These are phyloP conservation scores for Echinops telfairi DNA, from an alignment of 2,113 vertebrate species.

Conservation along the genomic window DNA sequence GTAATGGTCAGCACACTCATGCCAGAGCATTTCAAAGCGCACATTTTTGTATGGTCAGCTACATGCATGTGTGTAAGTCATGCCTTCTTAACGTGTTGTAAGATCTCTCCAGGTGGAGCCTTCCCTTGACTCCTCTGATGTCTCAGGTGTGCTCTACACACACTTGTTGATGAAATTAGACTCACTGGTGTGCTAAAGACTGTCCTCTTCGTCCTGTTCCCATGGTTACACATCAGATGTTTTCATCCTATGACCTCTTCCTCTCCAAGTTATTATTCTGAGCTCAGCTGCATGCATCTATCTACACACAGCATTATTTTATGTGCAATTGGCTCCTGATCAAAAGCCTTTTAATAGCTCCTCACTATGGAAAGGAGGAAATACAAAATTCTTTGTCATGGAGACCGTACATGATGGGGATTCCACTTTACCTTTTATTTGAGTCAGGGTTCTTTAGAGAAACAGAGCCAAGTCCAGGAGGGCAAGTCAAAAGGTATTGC, in stretches of 20 bases:
- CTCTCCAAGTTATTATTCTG: not conserved
- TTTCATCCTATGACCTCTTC: not conserved
- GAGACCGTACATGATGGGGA: not conserved
- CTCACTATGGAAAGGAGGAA: not conserved
- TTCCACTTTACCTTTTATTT: not conserved
- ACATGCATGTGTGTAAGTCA: no score
- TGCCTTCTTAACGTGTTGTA: not conserved
- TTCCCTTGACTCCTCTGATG: not conserved
- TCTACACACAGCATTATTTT: no score
- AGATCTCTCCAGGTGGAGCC: not conserved
- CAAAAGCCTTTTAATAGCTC: not conserved
- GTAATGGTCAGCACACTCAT: rapidly evolving
- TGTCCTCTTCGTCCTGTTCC: no score
- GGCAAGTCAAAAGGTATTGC: no score
- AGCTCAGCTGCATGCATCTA: not conserved
- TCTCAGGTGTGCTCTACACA: not conserved
- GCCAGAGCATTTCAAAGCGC: rapidly evolving
- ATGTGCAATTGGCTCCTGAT: not conserved
- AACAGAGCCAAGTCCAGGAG: not conserved
- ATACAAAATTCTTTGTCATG: not conserved
- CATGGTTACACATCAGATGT: rapidly evolving
- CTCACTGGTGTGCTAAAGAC: not conserved
- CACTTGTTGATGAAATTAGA: not conserved
- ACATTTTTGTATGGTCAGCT: no score
- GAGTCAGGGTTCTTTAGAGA: not conserved